Evolutionary conservation across 2,113 vertebrate species (phyloP).

Genomic region (Cynocephalus volans): DNA sequence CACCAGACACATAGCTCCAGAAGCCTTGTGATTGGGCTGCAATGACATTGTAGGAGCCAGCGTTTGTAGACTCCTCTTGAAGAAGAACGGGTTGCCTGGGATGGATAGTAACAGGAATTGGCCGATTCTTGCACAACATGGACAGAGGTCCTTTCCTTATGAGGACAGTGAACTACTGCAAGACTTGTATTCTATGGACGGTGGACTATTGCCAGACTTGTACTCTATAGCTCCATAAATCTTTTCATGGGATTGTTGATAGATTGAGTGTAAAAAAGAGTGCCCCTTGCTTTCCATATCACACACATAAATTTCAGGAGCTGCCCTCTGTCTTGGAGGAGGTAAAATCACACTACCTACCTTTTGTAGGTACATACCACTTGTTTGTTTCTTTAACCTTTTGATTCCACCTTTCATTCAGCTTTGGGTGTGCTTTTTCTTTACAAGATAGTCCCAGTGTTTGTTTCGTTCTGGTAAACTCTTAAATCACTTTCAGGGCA

Average conservation of each 20-base stretch:
- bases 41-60: slow-evolving; percentile 88
- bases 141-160: slow-evolving; percentile 89
- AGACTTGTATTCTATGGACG: too few relatives aligned
- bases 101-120: too few relatives aligned
- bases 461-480: not conserved
- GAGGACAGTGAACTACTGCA: slow-evolving; percentile 86
- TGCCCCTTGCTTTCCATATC: not conserved
- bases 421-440: not conserved
- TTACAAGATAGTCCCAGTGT: not conserved
- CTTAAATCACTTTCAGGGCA: not conserved
- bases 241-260: slow-evolving; percentile 85
- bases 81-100: too few relatives aligned
- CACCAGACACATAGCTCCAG: slow-evolving; percentile 90
- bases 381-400: not conserved
- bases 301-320: not conserved
- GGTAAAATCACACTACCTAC: not conserved
- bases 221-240: slow-evolving; percentile 86
- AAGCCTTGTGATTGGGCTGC: slow-evolving; percentile 90
- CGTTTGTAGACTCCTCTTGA: slow-evolving; percentile 90
- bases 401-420: not conserved
- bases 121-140: slow-evolving; percentile 88
- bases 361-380: not conserved
- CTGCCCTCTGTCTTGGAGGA: not conserved
- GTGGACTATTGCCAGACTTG: slow-evolving; percentile 89
- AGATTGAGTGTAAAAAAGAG: slow-evolving; percentile 82